Conservation (phyloP, 1,140 invertebrate species). For the Drosophila jambulina region DNA sequence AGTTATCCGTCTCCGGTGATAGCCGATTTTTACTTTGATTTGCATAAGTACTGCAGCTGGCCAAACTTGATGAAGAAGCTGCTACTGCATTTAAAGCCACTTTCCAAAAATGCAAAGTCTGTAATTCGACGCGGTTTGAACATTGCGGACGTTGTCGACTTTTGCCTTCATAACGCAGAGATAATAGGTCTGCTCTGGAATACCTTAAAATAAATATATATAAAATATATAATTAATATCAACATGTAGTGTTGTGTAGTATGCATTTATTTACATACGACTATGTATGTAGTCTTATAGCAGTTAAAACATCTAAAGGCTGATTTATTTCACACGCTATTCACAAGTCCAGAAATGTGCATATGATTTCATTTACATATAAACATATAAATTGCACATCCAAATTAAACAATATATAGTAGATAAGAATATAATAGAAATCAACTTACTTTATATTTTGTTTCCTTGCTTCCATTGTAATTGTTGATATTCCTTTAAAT, state of each 20-base stretch:
- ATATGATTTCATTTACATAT: background rate
- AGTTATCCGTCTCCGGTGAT: conserved; percentile 61
- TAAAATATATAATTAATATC: background rate
- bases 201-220: conserved; percentile 43
- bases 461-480: background rate
- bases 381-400: background rate
- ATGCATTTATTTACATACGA: background rate
- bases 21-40: conserved; percentile 39
- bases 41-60: conserved; percentile 24
- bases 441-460: background rate
- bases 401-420: background rate
- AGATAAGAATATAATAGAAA: background rate
- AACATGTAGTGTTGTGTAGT: background rate
- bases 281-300: background rate
- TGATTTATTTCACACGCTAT: background rate
- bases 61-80: background rate
- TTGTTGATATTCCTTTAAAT: background rate
- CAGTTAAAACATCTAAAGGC: background rate
- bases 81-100: conserved; percentile 6
- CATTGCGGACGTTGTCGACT: conserved; percentile 65
- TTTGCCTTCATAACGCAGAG: conserved; percentile 63
- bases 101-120: conserved; percentile 74
- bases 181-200: conserved; percentile 58
- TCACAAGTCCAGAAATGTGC: background rate
- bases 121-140: conserved; percentile 54